These are phyloP conservation scores for Cricetomys ansorgei DNA, from an alignment of 2,113 vertebrate genomes.

Conservation along the genomic window DNA sequence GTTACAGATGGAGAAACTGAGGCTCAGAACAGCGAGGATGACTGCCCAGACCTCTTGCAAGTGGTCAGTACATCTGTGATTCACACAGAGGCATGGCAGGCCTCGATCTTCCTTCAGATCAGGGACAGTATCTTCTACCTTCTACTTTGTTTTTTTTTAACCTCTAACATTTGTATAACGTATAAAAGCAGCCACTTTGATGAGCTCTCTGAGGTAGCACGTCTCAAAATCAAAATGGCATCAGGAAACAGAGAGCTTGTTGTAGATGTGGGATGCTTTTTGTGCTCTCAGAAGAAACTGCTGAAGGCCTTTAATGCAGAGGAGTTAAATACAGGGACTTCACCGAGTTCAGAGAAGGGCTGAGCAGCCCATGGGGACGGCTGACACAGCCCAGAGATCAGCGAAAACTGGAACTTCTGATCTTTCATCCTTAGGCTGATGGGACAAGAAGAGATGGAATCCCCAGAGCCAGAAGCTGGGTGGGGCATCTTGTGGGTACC, in stretches of 20 bases:
- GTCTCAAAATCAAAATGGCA: not conserved
- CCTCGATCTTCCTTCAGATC: not conserved
- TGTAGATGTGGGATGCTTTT: not conserved
- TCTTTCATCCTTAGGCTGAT: not conserved
- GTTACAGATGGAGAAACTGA: not conserved
- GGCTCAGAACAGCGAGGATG: not conserved
- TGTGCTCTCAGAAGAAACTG: not conserved
- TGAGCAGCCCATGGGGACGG: not conserved
- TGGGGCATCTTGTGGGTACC: no score
- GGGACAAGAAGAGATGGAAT: not conserved
- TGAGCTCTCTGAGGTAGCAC: not conserved
- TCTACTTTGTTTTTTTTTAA: accelerated
- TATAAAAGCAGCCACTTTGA: not conserved
- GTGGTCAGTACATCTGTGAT: not conserved
- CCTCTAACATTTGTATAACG: not conserved
- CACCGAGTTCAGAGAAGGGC: not conserved
- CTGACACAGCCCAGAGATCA: not conserved
- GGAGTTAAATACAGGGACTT: not conserved
- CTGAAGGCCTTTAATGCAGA: not conserved
- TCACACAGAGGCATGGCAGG: accelerated
- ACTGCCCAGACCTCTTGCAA: not conserved
- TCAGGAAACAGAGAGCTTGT: not conserved
- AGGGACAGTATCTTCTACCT: accelerated
- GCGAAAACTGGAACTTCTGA: not conserved
- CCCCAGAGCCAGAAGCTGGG: not conserved